Evolutionary conservation across 2,113 vertebrate genomes (phyloP).

Genomic region (Zosterops borbonicus): DNA sequence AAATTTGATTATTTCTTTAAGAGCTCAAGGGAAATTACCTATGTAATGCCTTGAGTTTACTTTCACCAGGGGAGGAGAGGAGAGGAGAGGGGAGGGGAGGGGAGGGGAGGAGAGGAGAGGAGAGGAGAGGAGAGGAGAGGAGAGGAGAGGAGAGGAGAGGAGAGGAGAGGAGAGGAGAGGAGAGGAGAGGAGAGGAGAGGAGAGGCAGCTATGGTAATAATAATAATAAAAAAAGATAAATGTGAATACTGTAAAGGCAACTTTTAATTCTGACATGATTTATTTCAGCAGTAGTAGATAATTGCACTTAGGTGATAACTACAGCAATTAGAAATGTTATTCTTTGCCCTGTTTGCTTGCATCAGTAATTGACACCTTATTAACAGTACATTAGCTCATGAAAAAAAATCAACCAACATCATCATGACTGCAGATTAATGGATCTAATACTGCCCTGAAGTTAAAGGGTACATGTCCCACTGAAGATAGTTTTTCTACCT

Average conservation of each 20-base stretch:
- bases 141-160: neutral
- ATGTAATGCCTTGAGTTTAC: neutral
- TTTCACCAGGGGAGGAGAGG: neutral
- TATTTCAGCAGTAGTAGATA: slow-evolving; percentile 14
- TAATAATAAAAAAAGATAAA: neutral
- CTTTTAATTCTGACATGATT: neutral
- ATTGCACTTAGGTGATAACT: slow-evolving; percentile 22
- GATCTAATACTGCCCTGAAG: neutral
- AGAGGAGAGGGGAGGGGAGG: neutral
- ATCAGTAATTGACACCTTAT: slow-evolving; percentile 32
- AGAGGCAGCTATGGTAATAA: neutral
- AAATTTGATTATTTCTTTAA: neutral
- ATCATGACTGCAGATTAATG: neutral
- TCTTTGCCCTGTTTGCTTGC: slow-evolving; percentile 34
- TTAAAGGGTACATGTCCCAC: neutral
- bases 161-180: too few species aligned
- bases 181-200: too few species aligned
- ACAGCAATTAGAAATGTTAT: neutral
- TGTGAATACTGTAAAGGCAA: neutral
- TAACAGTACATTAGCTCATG: slow-evolving; percentile 24
- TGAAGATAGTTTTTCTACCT: neutral
- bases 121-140: neutral
- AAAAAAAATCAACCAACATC: neutral
- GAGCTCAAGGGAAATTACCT: neutral
- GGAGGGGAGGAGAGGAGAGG: neutral